Evolutionary conservation across 2,888 invertebrate genomes (phyloP), one percentile per base, ranked within the genome.

Genomic region (Hyalella azteca): DNA sequence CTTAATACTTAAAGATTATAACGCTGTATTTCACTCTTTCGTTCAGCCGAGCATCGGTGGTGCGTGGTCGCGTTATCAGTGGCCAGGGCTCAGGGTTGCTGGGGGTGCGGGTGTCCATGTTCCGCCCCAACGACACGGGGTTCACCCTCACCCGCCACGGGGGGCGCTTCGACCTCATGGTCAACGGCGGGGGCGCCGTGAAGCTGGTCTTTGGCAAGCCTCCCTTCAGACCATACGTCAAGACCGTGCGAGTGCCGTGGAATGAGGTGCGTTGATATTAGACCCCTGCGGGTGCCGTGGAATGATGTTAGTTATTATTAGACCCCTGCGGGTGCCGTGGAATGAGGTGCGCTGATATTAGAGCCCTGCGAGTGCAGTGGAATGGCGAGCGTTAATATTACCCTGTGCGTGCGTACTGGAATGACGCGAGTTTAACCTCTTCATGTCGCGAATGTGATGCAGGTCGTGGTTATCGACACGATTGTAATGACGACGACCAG

Each of bases 111-210:
- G 97, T 99, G 7, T 95, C 95, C 85, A 97, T 98, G 60, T 81
- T 81, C 48, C 78, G 81, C 3, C 79, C 81, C 15, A 95, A 94
- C 5, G 94, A 96, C 26, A 97, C 97, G 90, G 98, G 98, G 15
- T 98, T 97, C 89, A 98, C 98, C 0, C 89, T 97, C 81, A 96
- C 96, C 1, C 90, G 95, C 81, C 95, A 95, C 85, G 95, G 95
- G 86, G 96, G 96, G 77, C 95, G 95, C 95, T 99, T 99, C 90
- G 99, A 99, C 89, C 91, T 99, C 77, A 91, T 99, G 87, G 98
- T 99, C n/a, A 99, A 99, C 88, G 99, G 99, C n/a, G 99, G 98
- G 0, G 97, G 97, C 0, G 96, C 97, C 0, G 95, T 99, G 2
- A 96, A 95, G 0, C 89, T 99, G 78, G 95, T 96, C 88, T 98